Conservation (phyloP, 2,797 vertebrate species). For the Phalloptychus januarius region DNA sequence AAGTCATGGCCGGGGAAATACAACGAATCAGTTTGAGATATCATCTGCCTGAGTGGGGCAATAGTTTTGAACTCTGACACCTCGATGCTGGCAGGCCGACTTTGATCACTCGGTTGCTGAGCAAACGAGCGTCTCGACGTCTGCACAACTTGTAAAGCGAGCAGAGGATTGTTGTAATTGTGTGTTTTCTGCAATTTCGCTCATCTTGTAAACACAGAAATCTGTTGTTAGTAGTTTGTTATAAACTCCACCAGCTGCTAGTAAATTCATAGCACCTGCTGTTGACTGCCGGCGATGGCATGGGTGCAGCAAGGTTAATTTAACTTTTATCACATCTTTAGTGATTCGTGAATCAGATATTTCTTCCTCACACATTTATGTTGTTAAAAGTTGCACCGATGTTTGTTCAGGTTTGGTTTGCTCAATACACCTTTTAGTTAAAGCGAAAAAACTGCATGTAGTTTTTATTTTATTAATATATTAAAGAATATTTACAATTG, state of each 20-base stretch:
- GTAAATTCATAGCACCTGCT: background rate
- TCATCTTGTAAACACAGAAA: background rate
- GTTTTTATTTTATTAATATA: background rate
- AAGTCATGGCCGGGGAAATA: conserved; percentile 71
- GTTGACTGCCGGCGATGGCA: background rate
- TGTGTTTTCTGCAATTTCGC: background rate
- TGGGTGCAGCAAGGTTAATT: background rate
- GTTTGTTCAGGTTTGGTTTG: background rate
- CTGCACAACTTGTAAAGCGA: background rate
- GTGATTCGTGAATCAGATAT: background rate
- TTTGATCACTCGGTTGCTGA: conserved; percentile 63
- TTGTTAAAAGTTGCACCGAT: background rate
- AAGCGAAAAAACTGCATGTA: background rate
- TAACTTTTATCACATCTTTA: background rate
- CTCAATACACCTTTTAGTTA: background rate
- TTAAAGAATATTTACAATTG: background rate
- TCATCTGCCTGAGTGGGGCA: conserved; percentile 71
- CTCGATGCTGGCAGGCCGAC: conserved; percentile 53
- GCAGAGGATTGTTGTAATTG: conserved; percentile 14
- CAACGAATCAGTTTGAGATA: conserved; percentile 72
- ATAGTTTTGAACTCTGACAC: conserved; percentile 81
- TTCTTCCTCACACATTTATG: background rate
- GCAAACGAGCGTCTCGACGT: conserved; percentile 5
- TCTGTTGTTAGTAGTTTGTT: background rate
- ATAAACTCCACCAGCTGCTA: conserved; percentile 1